Base-by-base conservation (phyloP, 2,888 invertebrate species). In the Trisateles emortualis region DNA sequence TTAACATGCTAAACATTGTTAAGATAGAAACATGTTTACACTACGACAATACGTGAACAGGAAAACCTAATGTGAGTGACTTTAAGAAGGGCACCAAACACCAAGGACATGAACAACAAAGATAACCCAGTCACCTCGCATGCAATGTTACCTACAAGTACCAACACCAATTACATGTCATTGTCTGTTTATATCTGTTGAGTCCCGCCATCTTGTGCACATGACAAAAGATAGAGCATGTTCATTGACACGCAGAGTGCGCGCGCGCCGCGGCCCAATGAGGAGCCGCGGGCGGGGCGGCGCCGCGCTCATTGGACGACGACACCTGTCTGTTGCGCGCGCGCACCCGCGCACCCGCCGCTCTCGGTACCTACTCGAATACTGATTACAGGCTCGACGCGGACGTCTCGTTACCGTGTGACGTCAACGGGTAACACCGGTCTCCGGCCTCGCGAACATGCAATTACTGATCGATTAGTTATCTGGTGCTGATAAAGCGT, bases 201-300 rank as follows among this genome's bases (percentile, higher is more conserved):
- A 11, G 43, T 49, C 63, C 74, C 78, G 78, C 79, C 78, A 79
- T 79, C 70, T 79, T 79, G 76, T 68, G 62, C 62, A 68, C 55
- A 64, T 52, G 65, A 68, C 48, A 57, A 47, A 30, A 63, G 61
- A 67, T 65, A 58, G 40, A 48, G 24, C 41, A 42, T 45, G 58
- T 40, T 49, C 53, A 63, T 63, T 51, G 44, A 26, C 29, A 29
- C 39, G 51, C 44, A 11, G 11, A 3, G 41, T 36, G 16, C 35
- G 35, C 35, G 35, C n/a, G 16, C 19, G 51, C 11, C 45, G 11
- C 39, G 45, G 32, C 29, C 44, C 56, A 52, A 52, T 46, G 50
- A 16, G 33, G 33, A 24, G 40, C 13, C n/a, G 60, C 55, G 57
- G 59, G 56, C 62, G 64, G 55, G 65, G 58, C 52, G 50, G 29